A percentile compares a stretch with the other conserved stretches of the same genome.
Conservation (phyloP, 2,797 vertebrate species). For the Gymnoscopelus microlampas region DNA sequence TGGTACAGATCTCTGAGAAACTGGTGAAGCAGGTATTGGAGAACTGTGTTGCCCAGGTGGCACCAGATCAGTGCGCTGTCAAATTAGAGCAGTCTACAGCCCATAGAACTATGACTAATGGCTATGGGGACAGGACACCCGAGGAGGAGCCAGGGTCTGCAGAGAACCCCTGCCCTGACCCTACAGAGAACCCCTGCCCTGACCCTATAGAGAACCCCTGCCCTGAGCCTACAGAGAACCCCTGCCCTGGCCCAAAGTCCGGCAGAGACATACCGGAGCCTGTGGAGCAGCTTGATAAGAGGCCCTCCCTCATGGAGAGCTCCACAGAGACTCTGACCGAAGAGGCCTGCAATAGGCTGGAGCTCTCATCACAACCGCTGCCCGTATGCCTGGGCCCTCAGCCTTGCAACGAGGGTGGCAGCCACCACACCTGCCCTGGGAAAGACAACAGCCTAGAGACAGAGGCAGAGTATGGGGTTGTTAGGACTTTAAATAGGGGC, state of each 20-base stretch:
- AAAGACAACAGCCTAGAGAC: conserved; percentile 66
- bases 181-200: conserved; percentile 46
- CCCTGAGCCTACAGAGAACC: too few species aligned
- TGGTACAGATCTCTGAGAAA: conserved; percentile 41
- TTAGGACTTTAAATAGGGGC: conserved; percentile 85
- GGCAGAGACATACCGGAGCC: conserved; percentile 54
- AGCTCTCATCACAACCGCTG: conserved; percentile 48
- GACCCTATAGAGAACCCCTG: conserved; percentile 5
- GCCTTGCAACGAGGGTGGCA: conserved; percentile 36
- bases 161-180: conserved; percentile 47
- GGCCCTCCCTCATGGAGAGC: conserved; percentile 84
- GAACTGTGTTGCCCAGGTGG: conserved; percentile 34
- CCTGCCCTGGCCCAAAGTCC: conserved; percentile 26
- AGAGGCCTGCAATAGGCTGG: conserved; percentile 74
- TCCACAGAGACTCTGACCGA: conserved; percentile 91
- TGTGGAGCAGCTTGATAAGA: conserved; percentile 71
- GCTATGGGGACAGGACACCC: conserved; percentile 53
- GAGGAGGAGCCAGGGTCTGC: conserved; percentile 50
- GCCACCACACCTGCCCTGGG: conserved; percentile 50
- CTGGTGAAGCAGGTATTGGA: conserved; percentile 40
- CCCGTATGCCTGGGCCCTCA: conserved; percentile 35
- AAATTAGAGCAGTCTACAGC: conserved; percentile 44
- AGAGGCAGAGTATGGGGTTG: conserved; percentile 51
- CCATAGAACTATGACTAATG: conserved; percentile 74
- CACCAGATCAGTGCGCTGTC: conserved; percentile 38